Evolutionary conservation across 2,888 invertebrate species (phyloP), one percentile per base, ranked within the genome.

Genomic region (Nyleta sp.): DNA sequence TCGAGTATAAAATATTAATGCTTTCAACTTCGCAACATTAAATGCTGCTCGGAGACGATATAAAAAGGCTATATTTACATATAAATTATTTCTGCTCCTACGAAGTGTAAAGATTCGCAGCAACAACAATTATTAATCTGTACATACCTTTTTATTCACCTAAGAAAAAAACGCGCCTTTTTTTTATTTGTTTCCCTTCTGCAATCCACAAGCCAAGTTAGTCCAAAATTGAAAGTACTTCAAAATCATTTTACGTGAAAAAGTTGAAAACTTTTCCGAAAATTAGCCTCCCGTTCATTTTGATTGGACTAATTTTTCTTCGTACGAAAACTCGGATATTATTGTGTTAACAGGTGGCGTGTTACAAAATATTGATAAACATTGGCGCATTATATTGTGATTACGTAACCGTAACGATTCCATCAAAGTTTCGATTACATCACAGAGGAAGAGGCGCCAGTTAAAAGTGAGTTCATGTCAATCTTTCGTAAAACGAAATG

Each of bases 401-500:
- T 48, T 57, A 44, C 57, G 52, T 53, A 77, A 46, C 40, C 31
- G 50, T 48, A 48, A n/a, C n/a, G n/a, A n/a, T n/a, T n/a, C n/a
- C n/a, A n/a, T n/a, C n/a, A n/a, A n/a, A n/a, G n/a, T n/a, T n/a
- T 57, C 59, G 24, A 59, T 67, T 59, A 31, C 38, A 42, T 31
- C 33, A 24, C 57, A 38, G 28, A 44, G n/a, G n/a, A n/a, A 72
- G 13, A 53, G 40, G 33, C 4, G 57, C 11, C 31, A 20, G 18
- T 55, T 20, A 64, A 67, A 71, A 74, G 57, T 59, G 71, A 70
- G 50, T 60, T 24, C 24, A 40, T 65, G 79, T 67, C 79, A 79
- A 72, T 80, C 71, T 64, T 73, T 78, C 52, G 74, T 77, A 76
- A 79, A 79, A 80, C 44, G 72, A 74, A 78, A 71, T 70, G 78